Evolutionary conservation across 2,113 vertebrate genomes (phyloP).

Genomic region (Pteruthius melanotis): DNA sequence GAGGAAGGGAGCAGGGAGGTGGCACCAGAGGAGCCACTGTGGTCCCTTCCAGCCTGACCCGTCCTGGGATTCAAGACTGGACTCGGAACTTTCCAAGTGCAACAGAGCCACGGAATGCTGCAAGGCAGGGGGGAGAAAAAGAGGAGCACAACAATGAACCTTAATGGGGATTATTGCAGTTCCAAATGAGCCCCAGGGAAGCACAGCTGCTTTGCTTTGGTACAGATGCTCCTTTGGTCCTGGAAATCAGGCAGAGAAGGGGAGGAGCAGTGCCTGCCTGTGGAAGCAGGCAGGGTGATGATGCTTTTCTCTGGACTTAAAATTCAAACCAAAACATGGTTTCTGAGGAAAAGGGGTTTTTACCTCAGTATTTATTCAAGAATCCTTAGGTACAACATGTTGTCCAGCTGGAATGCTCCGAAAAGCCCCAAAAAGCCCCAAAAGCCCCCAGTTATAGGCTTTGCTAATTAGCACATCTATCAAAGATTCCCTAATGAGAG

Average conservation of each 20-base stretch:
- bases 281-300: rapidly evolving
- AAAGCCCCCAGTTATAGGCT: too few relatives aligned
- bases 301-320: too few relatives aligned
- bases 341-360: too few relatives aligned
- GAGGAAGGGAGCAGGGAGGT: background rate
- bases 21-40: background rate
- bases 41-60: background rate
- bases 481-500: too few relatives aligned
- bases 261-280: background rate
- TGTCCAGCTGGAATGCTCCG: too few relatives aligned
- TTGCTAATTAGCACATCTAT: too few relatives aligned
- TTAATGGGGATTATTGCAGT: background rate
- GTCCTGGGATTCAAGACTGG: background rate
- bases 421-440: too few relatives aligned
- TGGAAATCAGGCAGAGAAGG: background rate
- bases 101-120: background rate
- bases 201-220: background rate
- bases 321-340: too few relatives aligned
- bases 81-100: background rate
- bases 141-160: background rate
- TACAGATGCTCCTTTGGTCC: background rate
- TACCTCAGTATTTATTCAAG: too few relatives aligned
- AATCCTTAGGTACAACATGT: too few relatives aligned
- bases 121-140: too few relatives aligned
- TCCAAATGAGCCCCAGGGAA: background rate